Evolutionary conservation across 2,797 vertebrate species (phyloP).

Genomic region (Hypotaenidia philippensis): DNA sequence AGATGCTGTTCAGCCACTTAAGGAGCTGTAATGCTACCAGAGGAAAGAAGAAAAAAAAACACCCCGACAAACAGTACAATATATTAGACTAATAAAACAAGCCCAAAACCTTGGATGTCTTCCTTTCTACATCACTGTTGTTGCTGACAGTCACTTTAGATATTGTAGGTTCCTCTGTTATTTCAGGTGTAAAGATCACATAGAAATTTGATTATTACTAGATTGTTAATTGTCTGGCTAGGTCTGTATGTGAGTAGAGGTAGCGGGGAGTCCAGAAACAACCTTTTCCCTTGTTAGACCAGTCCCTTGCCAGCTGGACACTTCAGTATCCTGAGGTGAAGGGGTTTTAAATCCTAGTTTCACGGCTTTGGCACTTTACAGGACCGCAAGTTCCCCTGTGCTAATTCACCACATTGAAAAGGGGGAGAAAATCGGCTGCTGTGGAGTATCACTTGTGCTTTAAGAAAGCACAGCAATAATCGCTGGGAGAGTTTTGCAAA

Average conservation of each 20-base stretch:
- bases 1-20: slow-evolving; percentile 58
- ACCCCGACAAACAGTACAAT: not conserved
- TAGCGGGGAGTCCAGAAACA: slow-evolving; percentile 43
- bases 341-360: slow-evolving; percentile 29
- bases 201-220: slow-evolving; percentile 44
- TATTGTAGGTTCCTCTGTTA: slow-evolving; percentile 1
- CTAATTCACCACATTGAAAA: not conserved
- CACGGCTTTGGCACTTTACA: not conserved
- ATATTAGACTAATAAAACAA: not conserved
- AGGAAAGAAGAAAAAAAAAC: not conserved
- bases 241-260: not conserved
- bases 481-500: slow-evolving; percentile 43
- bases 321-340: slow-evolving; percentile 28
- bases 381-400: not conserved
- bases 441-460: not conserved
- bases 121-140: slow-evolving; percentile 11
- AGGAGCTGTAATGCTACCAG: slow-evolving; percentile 22
- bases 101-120: slow-evolving; percentile 28
- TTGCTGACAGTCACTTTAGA: not conserved
- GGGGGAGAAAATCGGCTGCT: not conserved
- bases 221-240: slow-evolving; percentile 35
- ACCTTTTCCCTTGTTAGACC: slow-evolving; percentile 52
- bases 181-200: slow-evolving; percentile 48
- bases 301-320: slow-evolving; percentile 35
- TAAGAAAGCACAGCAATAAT: not conserved